Evolutionary conservation across 2,888 invertebrate species (phyloP).

Genomic region (Magallana nippona): DNA sequence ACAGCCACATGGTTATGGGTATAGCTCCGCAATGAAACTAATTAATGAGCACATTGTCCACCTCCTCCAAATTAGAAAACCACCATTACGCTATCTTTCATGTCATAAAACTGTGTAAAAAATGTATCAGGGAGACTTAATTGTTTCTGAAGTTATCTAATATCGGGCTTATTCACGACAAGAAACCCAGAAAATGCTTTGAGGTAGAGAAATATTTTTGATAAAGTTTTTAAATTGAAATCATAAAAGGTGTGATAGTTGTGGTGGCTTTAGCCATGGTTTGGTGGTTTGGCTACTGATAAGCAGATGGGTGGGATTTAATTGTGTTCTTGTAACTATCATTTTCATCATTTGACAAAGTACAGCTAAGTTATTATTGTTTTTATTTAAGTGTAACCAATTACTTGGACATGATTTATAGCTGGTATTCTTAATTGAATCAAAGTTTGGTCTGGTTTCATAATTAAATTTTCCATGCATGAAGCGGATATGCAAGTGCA

Average conservation of each 20-base stretch:
- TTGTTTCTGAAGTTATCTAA: constrained; percentile 21
- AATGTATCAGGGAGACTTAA: constrained; percentile 10
- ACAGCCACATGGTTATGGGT: constrained; percentile 23
- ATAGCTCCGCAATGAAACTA: constrained; percentile 7
- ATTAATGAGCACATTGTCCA: constrained; percentile 23
- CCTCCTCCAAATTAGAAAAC: constrained; percentile 21
- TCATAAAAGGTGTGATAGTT: constrained; percentile 18
- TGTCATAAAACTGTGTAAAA: constrained; percentile 6
- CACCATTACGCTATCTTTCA: constrained; percentile 13
- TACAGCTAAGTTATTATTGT: not conserved
- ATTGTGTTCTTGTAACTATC: not conserved
- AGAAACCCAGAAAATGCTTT: constrained; percentile 1
- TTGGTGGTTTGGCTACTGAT: constrained; percentile 1
- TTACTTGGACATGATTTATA: constrained; percentile 26
- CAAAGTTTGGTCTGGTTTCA: not conserved
- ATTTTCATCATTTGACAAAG: constrained; percentile 10
- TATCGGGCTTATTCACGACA: constrained; percentile 5
- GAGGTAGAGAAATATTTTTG: constrained; percentile 23
- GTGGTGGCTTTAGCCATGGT: not conserved
- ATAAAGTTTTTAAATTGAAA: constrained; percentile 6
- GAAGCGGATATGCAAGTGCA: no score
- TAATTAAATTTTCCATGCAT: not conserved
- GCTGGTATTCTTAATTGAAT: not conserved
- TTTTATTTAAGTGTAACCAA: constrained; percentile 6
- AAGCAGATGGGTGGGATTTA: not conserved